Conservation (phyloP, 2,797 vertebrate genomes). For the Microcaecilia unicolor region DNA sequence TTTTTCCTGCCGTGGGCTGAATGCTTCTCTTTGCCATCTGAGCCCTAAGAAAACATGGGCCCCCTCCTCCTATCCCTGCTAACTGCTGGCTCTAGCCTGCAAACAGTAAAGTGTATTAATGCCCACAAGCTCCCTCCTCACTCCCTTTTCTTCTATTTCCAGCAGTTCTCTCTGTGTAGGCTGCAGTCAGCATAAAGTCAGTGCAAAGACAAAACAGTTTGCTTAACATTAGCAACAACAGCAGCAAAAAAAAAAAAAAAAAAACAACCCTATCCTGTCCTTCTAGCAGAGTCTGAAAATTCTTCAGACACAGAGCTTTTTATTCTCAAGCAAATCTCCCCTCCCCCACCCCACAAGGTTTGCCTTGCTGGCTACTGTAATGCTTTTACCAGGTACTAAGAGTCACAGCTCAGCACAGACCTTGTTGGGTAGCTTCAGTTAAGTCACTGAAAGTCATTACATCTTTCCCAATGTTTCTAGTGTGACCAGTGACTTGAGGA, state of each 20-base stretch:
- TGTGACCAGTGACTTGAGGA: too few relatives aligned
- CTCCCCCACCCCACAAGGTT: conserved; percentile 14
- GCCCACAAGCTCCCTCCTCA: too few relatives aligned
- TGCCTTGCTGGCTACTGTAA: conserved; percentile 35
- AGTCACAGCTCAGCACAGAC: conserved; percentile 14
- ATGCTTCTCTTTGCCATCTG: conserved; percentile 96
- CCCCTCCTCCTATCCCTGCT: too few relatives aligned
- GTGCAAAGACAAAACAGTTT: conserved; percentile 98
- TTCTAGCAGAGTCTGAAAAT: conserved; percentile 43
- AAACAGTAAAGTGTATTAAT: conserved; percentile 90
- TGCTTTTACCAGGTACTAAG: conserved; percentile 43
- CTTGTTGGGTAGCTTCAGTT: conserved; percentile 1
- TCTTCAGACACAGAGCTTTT: conserved; percentile 42
- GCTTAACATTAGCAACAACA: conserved; percentile 81
- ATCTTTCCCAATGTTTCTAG: conserved; percentile 5
- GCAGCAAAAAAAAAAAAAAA: conserved; percentile 54
- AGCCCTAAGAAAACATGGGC: conserved; percentile 93
- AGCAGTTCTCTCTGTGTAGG: conserved; percentile 67
- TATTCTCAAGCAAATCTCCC: conserved; percentile 32
- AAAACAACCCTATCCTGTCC: conserved; percentile 54
- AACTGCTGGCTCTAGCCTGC: conserved; percentile 74
- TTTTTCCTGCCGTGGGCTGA: conserved; percentile 87
- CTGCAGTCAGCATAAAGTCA: conserved; percentile 76
- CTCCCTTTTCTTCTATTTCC: conserved; percentile 54
- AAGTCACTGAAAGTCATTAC: conserved; percentile 16